Evolutionary conservation across 2,113 vertebrate species (phyloP).

Genomic region (Salvator merianae): DNA sequence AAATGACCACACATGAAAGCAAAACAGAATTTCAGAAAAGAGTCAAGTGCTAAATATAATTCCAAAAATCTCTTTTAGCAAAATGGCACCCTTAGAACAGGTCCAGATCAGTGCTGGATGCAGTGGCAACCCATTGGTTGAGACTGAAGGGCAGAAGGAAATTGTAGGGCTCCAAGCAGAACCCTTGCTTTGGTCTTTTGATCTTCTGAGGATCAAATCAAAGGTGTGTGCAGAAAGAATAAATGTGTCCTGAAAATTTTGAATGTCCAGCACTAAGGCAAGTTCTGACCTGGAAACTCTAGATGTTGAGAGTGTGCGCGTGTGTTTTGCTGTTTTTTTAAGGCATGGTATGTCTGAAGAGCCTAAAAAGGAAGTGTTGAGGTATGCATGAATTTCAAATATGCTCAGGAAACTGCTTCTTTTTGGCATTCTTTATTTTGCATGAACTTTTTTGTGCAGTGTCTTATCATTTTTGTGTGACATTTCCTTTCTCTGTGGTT

Average conservation of each 20-base stretch:
- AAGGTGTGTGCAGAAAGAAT: background rate
- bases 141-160: too few relatives aligned
- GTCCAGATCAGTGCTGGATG: too few relatives aligned
- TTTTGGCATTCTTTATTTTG: background rate
- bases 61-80: too few relatives aligned
- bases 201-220: background rate
- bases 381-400: background rate
- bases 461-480: background rate
- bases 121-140: too few relatives aligned
- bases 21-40: too few relatives aligned
- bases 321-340: background rate
- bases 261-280: background rate
- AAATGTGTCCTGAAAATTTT: background rate
- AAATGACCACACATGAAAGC: too few relatives aligned
- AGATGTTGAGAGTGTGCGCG: background rate
- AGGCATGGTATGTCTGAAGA: background rate
- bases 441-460: background rate
- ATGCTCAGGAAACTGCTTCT: background rate
- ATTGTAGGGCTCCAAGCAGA: too few relatives aligned
- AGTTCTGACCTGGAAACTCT: background rate
- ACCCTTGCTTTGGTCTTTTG: too few relatives aligned
- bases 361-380: background rate
- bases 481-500: background rate
- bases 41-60: too few relatives aligned
- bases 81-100: too few relatives aligned